These are phyloP conservation scores for Lepus timidus DNA, from an alignment of 2,113 vertebrate species.

Conservation along the genomic window DNA sequence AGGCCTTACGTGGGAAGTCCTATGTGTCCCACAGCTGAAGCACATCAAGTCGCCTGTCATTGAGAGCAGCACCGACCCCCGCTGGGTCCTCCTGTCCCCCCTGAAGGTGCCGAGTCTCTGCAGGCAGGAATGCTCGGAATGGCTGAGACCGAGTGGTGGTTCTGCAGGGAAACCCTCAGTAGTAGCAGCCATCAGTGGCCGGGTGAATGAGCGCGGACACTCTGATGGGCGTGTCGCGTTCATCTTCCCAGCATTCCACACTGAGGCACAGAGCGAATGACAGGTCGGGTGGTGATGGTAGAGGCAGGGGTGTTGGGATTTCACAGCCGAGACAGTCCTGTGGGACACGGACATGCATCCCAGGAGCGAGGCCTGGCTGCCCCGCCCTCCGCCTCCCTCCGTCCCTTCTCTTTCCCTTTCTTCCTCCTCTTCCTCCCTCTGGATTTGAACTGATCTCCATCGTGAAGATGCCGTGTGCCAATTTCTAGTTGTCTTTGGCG, in stretches of 20 bases:
- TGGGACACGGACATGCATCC: not conserved
- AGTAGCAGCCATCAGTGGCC: not conserved
- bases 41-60: conserved; percentile 11
- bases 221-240: not conserved
- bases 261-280: not conserved
- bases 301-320: not conserved
- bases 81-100: not conserved
- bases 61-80: not conserved
- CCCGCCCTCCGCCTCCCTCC: not conserved
- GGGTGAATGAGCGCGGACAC: not conserved
- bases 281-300: not conserved
- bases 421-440: not conserved
- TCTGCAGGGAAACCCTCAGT: not conserved
- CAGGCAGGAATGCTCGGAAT: not conserved
- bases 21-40: not conserved
- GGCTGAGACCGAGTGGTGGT: not conserved
- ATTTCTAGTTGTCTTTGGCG: conserved; percentile 28
- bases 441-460: not conserved
- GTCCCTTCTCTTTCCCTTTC: too few relatives aligned
- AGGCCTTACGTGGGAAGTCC: not conserved
- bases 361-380: rapidly evolving
- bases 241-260: not conserved
- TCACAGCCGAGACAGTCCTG: not conserved
- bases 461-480: not conserved
- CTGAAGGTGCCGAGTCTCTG: not conserved